These are phyloP conservation scores for Cyanoramphus novaezelandiae DNA, from an alignment of 2,113 vertebrate species.

Conservation along the genomic window DNA sequence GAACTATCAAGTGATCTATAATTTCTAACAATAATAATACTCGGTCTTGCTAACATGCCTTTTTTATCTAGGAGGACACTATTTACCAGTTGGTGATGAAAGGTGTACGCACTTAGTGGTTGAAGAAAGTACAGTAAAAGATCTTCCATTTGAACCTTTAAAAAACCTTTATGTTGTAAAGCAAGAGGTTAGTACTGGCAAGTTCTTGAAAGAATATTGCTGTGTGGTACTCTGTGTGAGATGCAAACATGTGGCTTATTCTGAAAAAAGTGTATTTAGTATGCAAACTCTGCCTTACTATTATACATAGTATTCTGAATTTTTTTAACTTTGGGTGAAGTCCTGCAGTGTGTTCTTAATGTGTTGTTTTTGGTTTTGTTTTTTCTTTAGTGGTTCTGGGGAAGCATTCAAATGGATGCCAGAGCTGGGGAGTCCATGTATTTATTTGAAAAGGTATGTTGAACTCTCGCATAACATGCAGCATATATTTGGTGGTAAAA, in stretches of 20 bases:
- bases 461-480: neutral
- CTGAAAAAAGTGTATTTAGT: neutral
- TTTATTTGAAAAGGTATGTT: conserved; percentile 90
- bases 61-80: conserved; percentile 80
- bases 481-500: neutral
- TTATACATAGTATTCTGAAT: neutral
- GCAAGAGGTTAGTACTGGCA: conserved; percentile 86
- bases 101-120: conserved; percentile 93
- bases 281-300: neutral
- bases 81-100: conserved; percentile 86
- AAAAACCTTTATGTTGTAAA: conserved; percentile 94
- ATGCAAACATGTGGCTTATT: neutral
- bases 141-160: conserved; percentile 85
- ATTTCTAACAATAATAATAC: neutral
- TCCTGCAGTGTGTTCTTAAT: neutral
- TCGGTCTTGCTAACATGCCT: neutral
- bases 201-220: neutral
- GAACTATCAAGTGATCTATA: neutral
- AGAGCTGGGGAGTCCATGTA: conserved; percentile 97
- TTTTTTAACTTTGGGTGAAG: neutral
- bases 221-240: neutral
- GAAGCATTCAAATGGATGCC: conserved; percentile 99
- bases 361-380: neutral
- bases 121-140: conserved; percentile 92
- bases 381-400: conserved; percentile 93